These are phyloP conservation scores for Sterna hirundo DNA, from an alignment of 2,113 vertebrate genomes.

Conservation along the genomic window DNA sequence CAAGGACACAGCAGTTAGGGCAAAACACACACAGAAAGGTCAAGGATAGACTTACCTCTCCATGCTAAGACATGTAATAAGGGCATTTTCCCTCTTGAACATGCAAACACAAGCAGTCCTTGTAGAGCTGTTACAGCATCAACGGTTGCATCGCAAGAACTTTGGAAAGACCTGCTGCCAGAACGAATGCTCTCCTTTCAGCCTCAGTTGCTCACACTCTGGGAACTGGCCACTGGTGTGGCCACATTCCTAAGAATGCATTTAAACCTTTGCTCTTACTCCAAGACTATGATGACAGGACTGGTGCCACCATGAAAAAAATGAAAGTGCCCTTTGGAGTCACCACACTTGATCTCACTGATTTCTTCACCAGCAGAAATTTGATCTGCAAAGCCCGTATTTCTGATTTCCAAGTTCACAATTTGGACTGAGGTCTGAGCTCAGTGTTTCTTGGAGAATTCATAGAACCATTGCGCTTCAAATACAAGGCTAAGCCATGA, in stretches of 20 bases:
- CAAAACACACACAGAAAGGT: background rate
- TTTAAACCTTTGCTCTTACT: background rate
- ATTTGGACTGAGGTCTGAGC: background rate
- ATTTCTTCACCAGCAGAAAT: background rate
- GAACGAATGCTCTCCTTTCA: background rate
- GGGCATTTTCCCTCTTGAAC: background rate
- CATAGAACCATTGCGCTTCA: background rate
- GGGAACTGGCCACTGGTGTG: background rate
- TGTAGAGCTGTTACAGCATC: background rate
- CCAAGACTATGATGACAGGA: background rate
- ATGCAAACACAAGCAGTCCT: background rate
- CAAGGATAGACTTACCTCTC: background rate
- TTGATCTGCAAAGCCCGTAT: background rate
- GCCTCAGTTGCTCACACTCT: background rate
- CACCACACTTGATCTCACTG: background rate
- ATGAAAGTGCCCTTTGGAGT: background rate
- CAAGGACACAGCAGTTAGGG: background rate
- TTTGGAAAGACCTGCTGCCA: background rate
- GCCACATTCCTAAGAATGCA: background rate
- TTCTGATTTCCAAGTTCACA: background rate
- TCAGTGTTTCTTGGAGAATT: background rate
- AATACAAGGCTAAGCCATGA: background rate
- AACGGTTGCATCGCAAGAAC: background rate
- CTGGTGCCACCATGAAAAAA: background rate
- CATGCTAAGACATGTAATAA: background rate